These are phyloP conservation scores for Andrena marginata DNA, from an alignment of 2,888 invertebrate genomes.

Conservation along the genomic window DNA sequence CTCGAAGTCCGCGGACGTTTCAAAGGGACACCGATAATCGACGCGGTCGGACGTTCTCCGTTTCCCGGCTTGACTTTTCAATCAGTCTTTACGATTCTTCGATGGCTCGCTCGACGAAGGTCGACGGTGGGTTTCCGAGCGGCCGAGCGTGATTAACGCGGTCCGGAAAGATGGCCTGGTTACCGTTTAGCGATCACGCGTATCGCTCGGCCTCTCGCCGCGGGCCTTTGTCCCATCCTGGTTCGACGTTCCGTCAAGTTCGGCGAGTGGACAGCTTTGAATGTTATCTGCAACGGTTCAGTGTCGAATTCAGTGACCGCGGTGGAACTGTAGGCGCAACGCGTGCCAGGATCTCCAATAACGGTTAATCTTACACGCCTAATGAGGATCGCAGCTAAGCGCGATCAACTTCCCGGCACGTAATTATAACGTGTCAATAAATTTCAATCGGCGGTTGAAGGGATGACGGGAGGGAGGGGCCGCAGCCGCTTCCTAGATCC, in stretches of 20 bases:
- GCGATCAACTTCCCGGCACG: slow-evolving; percentile 76
- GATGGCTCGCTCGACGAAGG: background rate
- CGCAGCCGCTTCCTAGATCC: slow-evolving; percentile 69
- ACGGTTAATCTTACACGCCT: slow-evolving; percentile 39
- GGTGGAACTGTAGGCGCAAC: background rate
- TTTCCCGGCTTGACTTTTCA: background rate
- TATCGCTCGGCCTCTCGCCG: background rate
- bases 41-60: slow-evolving; percentile 5
- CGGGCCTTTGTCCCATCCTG: background rate
- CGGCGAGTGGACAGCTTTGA: background rate
- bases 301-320: too few species aligned
- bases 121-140: background rate
- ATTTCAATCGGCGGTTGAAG: slow-evolving; percentile 75
- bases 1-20: slow-evolving; percentile 12
- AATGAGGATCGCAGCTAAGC: slow-evolving; percentile 64
- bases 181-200: background rate
- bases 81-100: slow-evolving; percentile 10
- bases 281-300: too few species aligned
- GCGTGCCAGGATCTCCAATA: background rate
- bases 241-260: background rate
- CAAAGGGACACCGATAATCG: slow-evolving; percentile 11
- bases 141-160: background rate
- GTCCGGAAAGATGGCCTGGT: background rate
- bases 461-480: slow-evolving; percentile 12
- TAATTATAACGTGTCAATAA: slow-evolving; percentile 82